Evolutionary conservation across 2,888 invertebrate genomes (phyloP).

Genomic region (Aradus depressus): DNA sequence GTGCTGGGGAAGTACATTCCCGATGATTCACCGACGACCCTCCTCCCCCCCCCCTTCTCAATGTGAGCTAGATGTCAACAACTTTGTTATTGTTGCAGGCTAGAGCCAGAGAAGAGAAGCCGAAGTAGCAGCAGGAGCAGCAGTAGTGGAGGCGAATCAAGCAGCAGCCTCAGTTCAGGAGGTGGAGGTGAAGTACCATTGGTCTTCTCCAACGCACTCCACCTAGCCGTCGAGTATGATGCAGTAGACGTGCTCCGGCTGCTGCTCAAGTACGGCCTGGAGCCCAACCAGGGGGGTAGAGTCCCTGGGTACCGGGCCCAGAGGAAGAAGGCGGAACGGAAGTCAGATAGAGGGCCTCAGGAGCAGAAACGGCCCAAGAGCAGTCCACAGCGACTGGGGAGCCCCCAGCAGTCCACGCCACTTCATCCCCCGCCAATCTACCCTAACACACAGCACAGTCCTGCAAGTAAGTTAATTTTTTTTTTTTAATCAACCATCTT

Average conservation of each 20-base stretch:
- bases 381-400: constrained; percentile 1
- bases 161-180: constrained; percentile 27
- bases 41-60: too few relatives aligned
- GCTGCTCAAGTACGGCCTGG: constrained; percentile 44
- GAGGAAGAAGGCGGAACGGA: constrained; percentile 27
- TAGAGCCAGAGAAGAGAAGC: constrained; percentile 14
- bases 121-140: constrained; percentile 9
- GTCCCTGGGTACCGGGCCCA: constrained; percentile 29
- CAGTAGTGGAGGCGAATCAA: constrained; percentile 13
- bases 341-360: constrained; percentile 9
- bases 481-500: too few relatives aligned
- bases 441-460: constrained; percentile 21
- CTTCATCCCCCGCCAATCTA: too few relatives aligned
- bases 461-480: constrained; percentile 15
- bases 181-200: constrained; percentile 30
- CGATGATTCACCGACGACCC: too few relatives aligned
- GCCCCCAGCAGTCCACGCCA: constrained; percentile 19
- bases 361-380: not conserved
- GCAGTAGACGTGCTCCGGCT: constrained; percentile 44
- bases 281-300: constrained; percentile 44
- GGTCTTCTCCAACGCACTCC: constrained; percentile 44
- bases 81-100: constrained; percentile 9
- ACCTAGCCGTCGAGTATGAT: constrained; percentile 46
- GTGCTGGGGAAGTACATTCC: too few relatives aligned
- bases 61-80: not conserved